These are phyloP conservation scores for Hylyphantes graminicola DNA, from an alignment of 1,140 invertebrate genomes.

Conservation along the genomic window DNA sequence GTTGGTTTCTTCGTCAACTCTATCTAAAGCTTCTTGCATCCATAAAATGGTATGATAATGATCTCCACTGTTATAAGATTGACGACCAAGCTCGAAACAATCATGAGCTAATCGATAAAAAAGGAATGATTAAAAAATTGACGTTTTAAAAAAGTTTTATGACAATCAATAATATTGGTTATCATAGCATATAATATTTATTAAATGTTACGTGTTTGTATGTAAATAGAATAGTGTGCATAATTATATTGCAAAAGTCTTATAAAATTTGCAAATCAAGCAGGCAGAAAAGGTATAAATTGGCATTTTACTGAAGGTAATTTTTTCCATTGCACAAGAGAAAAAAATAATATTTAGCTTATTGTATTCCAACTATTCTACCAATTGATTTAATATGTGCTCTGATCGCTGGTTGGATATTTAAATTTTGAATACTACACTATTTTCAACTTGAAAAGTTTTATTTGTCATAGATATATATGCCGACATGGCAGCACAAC, in stretches of 20 bases:
- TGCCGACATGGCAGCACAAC: no score
- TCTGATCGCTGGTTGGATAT: no score
- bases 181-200: background rate
- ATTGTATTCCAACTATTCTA: no score
- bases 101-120: slow-evolving; percentile 78
- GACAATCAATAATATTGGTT: background rate
- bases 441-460: no score
- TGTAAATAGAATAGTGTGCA: background rate
- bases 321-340: no score
- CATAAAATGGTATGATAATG: slow-evolving; percentile 93
- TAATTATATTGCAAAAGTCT: background rate
- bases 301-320: no score
- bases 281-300: no score
- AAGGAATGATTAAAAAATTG: background rate
- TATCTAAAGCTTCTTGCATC: slow-evolving; percentile 91
- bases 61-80: slow-evolving; percentile 94
- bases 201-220: background rate
- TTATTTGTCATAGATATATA: no score
- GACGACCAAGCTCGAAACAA: slow-evolving; percentile 94
- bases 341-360: no score
- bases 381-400: no score
- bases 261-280: background rate
- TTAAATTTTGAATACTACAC: no score
- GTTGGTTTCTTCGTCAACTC: slow-evolving; percentile 73
- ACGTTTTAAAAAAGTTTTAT: background rate